phyloP scores from a whole-genome alignment of 2,113 vertebrate genomes.

The Macheiramphus alcinus region DNA sequence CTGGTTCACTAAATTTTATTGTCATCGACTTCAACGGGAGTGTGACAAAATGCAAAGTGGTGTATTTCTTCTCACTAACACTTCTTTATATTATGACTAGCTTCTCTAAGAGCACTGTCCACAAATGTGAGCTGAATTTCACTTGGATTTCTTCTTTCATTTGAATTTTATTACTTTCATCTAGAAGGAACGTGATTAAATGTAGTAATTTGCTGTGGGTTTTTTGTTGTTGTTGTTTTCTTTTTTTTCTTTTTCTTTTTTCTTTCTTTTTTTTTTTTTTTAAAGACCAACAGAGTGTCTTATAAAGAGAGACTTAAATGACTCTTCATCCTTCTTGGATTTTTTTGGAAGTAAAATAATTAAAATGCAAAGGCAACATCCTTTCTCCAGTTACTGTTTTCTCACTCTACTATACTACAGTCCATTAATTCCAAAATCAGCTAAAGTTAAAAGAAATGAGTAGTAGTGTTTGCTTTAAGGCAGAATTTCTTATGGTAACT shows the following conservation, averaged over 20 bases:
- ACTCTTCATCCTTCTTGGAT: not conserved
- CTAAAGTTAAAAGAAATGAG: not conserved
- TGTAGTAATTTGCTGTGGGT: not conserved
- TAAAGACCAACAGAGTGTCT: not conserved
- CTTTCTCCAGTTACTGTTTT: not conserved
- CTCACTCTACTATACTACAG: not conserved
- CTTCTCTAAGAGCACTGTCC: not conserved
- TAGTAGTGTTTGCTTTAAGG: not conserved
- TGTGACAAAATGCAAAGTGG: not conserved
- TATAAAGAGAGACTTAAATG: not conserved
- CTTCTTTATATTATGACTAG: not conserved
- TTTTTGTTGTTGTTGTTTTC: not conserved
- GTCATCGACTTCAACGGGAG: accelerated
- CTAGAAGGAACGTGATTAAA: not conserved
- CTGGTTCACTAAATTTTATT: not conserved
- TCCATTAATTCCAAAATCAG: not conserved
- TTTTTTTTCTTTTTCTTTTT: too few relatives aligned
- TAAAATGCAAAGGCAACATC: not conserved
- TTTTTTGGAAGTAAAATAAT: not conserved
- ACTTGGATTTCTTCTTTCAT: not conserved
- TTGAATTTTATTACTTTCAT: not conserved
- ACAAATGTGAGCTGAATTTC: not conserved
- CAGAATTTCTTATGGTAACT: not conserved
- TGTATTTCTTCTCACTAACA: not conserved
- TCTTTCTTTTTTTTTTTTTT: not conserved